Percentiles rank a stretch among this genome's conserved stretches.
Evolutionary conservation across 2,797 vertebrate genomes (phyloP).

Genomic region (Gymnopithys bicolor): DNA sequence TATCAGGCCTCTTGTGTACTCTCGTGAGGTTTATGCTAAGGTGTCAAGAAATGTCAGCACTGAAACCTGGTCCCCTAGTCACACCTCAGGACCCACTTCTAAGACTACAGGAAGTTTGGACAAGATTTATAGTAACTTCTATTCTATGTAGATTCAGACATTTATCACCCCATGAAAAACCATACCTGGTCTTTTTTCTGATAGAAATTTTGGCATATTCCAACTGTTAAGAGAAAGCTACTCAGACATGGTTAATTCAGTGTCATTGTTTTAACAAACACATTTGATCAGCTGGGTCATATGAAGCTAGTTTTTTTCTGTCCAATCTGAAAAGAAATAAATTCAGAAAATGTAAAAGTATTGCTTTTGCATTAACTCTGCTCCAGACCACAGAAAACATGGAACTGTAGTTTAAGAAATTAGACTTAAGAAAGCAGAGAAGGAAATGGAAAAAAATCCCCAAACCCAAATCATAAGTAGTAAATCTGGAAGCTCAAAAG

Average conservation of each 20-base stretch:
- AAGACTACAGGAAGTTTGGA: background rate
- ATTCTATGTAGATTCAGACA: background rate
- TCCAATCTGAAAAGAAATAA: background rate
- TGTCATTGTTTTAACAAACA: background rate
- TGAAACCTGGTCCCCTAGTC: background rate
- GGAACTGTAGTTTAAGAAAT: background rate
- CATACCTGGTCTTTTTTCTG: background rate
- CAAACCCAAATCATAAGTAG: background rate
- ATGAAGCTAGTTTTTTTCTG: background rate
- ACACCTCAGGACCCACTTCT: background rate
- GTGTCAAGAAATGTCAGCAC: background rate
- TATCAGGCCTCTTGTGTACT: background rate
- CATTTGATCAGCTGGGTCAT: background rate
- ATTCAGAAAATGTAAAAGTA: constrained; percentile 1
- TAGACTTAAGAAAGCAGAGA: background rate
- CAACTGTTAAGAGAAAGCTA: background rate
- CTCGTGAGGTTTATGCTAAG: background rate
- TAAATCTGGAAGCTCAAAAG: background rate
- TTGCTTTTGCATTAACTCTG: background rate
- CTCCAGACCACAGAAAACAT: background rate
- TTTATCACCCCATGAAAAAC: background rate
- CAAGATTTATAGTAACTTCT: background rate
- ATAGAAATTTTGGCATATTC: background rate
- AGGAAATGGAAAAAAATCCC: background rate
- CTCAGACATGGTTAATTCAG: background rate